These are phyloP conservation scores for Corythornis cristatus DNA, from an alignment of 2,113 vertebrate genomes.

Conservation along the genomic window DNA sequence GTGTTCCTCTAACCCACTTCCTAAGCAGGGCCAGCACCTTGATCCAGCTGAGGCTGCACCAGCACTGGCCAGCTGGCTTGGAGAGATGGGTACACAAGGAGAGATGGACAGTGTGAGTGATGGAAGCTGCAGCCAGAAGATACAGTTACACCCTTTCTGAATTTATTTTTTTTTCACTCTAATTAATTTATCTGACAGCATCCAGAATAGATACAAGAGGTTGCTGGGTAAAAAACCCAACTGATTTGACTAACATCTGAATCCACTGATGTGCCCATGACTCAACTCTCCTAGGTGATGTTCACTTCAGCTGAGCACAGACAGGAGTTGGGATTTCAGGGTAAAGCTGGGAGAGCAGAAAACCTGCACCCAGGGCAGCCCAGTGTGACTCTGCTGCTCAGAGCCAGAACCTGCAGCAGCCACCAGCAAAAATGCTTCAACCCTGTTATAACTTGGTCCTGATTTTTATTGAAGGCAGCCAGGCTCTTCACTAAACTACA, in stretches of 20 bases:
- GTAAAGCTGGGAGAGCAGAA: neutral
- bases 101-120: conserved; percentile 1
- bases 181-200: neutral
- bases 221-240: neutral
- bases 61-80: neutral
- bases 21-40: neutral
- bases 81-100: neutral
- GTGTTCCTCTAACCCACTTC: neutral
- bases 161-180: neutral
- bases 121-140: conserved; percentile 44
- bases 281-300: neutral
- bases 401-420: neutral
- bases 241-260: neutral
- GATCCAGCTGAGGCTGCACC: neutral
- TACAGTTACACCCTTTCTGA: neutral
- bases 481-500: neutral
- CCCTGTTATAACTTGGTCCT: neutral
- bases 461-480: neutral
- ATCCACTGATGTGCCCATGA: accelerated
- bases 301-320: neutral
- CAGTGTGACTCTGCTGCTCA: neutral
- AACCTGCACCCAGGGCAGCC: neutral
- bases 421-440: neutral
- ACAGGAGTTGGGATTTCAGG: neutral
- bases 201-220: neutral